Percentiles rank a stretch among this genome's conserved stretches.
Conservation (phyloP, 2,888 invertebrate species). For the Augiades crinisus region DNA sequence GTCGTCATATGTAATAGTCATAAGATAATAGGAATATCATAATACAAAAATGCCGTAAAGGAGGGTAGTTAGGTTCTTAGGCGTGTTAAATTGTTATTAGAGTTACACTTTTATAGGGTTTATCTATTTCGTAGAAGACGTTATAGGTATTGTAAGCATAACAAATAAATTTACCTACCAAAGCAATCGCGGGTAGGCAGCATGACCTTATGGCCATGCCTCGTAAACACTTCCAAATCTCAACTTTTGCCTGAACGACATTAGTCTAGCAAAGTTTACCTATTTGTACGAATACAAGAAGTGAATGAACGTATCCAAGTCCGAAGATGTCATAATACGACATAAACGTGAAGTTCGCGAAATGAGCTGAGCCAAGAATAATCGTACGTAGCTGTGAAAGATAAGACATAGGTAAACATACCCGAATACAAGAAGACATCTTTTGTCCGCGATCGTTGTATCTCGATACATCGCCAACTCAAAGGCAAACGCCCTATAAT, state of each 20-base stretch:
- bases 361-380: constrained; percentile 21
- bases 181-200: neutral
- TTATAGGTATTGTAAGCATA: too few species aligned
- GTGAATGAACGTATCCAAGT: constrained; percentile 10
- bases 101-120: too few species aligned
- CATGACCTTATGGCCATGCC: constrained; percentile 4
- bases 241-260: neutral
- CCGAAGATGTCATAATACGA: constrained; percentile 16
- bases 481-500: constrained; percentile 40
- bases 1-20: too few species aligned
- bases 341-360: constrained; percentile 21
- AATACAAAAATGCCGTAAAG: too few species aligned
- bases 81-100: too few species aligned
- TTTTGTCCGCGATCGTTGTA: constrained; percentile 41
- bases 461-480: constrained; percentile 58
- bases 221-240: neutral
- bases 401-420: constrained; percentile 45
- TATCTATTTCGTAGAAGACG: too few species aligned
- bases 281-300: neutral
- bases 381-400: constrained; percentile 9
- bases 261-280: constrained; percentile 1
- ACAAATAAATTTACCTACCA: neutral
- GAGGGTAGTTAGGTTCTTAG: too few species aligned
- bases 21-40: too few species aligned
- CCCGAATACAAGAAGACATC: constrained; percentile 69